Evolutionary conservation across 1,140 invertebrate species (phyloP).

Genomic region (Drosophila prosaltans): DNA sequence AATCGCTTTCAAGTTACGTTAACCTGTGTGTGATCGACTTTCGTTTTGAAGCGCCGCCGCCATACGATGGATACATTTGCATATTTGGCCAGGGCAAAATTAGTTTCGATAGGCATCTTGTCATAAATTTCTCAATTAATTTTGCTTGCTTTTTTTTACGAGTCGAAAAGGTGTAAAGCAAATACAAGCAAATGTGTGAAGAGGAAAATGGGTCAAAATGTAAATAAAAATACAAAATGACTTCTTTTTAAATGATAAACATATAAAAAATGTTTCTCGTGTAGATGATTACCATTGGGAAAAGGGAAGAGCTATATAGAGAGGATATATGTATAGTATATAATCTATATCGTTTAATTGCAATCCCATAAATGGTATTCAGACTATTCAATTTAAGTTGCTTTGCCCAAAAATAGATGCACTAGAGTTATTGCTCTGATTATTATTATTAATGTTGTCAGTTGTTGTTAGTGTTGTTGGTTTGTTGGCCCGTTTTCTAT

Average conservation of each 20-base stretch:
- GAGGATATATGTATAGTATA: too few relatives aligned
- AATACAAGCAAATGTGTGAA: slow-evolving; percentile 57
- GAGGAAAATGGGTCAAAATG: not conserved
- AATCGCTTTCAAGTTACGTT: slow-evolving; percentile 34
- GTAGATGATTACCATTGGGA: too few relatives aligned
- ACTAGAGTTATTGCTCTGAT: slow-evolving; percentile 63
- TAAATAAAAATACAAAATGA: too few relatives aligned
- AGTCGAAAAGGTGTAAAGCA: slow-evolving; percentile 52
- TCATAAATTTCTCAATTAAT: slow-evolving; percentile 76
- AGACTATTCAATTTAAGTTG: not conserved
- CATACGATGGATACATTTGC: slow-evolving; percentile 46
- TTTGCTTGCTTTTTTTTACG: slow-evolving; percentile 39
- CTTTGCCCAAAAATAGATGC: slow-evolving; percentile 70
- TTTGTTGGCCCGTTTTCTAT: slow-evolving; percentile 64
- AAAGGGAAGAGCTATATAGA: too few relatives aligned
- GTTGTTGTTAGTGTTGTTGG: slow-evolving; percentile 29
- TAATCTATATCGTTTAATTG: not conserved
- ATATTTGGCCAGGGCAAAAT: slow-evolving; percentile 73
- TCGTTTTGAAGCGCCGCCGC: slow-evolving; percentile 71
- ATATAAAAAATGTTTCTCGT: too few relatives aligned
- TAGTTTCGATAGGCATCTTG: slow-evolving; percentile 55
- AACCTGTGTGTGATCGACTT: slow-evolving; percentile 43
- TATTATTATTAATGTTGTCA: slow-evolving; percentile 32
- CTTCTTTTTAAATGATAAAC: too few relatives aligned
- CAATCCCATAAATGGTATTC: slow-evolving; percentile 60